These are phyloP conservation scores for Melitaea athalia DNA, from an alignment of 2,888 invertebrate species.

Conservation along the genomic window DNA sequence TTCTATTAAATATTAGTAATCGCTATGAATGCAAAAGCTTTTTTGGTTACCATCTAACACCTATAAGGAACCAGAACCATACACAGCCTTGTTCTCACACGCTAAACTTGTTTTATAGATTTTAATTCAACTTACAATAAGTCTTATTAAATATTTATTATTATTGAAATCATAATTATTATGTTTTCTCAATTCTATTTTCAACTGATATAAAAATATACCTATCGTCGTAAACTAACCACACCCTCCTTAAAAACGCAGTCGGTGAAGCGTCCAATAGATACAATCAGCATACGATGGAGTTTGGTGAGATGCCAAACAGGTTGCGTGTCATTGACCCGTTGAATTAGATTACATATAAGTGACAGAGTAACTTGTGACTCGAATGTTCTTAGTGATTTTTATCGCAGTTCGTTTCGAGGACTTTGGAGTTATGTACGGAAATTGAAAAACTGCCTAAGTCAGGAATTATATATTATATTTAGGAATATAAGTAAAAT, in stretches of 20 bases:
- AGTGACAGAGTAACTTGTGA: constrained; percentile 37
- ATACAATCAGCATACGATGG: constrained; percentile 40
- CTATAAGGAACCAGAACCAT: too few relatives aligned
- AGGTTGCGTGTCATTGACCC: constrained; percentile 48
- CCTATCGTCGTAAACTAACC: neutral
- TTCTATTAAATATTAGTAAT: too few relatives aligned
- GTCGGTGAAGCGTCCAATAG: constrained; percentile 16
- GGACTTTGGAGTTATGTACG: constrained; percentile 13
- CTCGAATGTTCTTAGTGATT: constrained; percentile 42
- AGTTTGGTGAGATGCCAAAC: constrained; percentile 48
- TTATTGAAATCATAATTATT: neutral
- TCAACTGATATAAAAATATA: neutral
- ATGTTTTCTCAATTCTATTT: neutral
- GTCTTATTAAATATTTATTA: too few relatives aligned
- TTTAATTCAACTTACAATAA: too few relatives aligned
- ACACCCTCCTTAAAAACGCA: constrained; percentile 15
- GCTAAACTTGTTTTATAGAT: too few relatives aligned
- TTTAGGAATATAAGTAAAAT: neutral
- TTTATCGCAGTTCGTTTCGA: constrained; percentile 35
- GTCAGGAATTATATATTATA: neutral
- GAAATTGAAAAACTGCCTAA: neutral
- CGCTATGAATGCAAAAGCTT: too few relatives aligned
- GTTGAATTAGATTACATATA: constrained; percentile 46
- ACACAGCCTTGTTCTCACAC: too few relatives aligned
- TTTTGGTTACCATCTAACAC: too few relatives aligned